These are phyloP conservation scores for Sialis fuliginosa DNA, from an alignment of 2,888 invertebrate genomes.

Conservation along the genomic window DNA sequence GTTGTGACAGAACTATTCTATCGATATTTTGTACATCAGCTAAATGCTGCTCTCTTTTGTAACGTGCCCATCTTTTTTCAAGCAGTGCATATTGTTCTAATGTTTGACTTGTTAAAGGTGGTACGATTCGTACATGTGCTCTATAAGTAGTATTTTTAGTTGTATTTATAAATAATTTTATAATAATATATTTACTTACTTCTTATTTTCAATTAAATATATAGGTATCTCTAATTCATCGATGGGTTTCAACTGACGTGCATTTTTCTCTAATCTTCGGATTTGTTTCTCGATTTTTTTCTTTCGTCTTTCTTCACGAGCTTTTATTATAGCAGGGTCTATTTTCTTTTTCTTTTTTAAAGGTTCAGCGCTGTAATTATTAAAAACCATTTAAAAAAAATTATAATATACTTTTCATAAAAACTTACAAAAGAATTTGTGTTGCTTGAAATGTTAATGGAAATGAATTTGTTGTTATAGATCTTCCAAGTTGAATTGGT, in stretches of 20 bases:
- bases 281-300: constrained; percentile 80
- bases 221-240: constrained; percentile 67
- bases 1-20: constrained; percentile 47
- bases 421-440: constrained; percentile 15
- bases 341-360: constrained; percentile 76
- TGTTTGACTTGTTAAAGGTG: constrained; percentile 34
- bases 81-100: constrained; percentile 44
- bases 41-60: constrained; percentile 44
- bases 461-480: not conserved
- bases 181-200: constrained; percentile 27
- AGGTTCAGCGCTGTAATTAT: constrained; percentile 55
- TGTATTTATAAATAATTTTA: not conserved
- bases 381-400: not conserved
- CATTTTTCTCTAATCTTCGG: constrained; percentile 57
- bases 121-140: constrained; percentile 29
- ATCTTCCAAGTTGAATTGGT: not conserved
- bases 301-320: constrained; percentile 63
- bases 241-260: constrained; percentile 74
- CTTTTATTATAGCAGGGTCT: constrained; percentile 64
- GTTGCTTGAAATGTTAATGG: constrained; percentile 10
- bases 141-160: constrained; percentile 20
- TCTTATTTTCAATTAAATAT: constrained; percentile 40
- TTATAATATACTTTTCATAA: not conserved
- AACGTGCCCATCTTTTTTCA: constrained; percentile 58
- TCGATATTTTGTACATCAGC: constrained; percentile 50